phyloP scores from a whole-genome alignment of 2,113 vertebrate species.

The Ahaetulla prasina region DNA sequence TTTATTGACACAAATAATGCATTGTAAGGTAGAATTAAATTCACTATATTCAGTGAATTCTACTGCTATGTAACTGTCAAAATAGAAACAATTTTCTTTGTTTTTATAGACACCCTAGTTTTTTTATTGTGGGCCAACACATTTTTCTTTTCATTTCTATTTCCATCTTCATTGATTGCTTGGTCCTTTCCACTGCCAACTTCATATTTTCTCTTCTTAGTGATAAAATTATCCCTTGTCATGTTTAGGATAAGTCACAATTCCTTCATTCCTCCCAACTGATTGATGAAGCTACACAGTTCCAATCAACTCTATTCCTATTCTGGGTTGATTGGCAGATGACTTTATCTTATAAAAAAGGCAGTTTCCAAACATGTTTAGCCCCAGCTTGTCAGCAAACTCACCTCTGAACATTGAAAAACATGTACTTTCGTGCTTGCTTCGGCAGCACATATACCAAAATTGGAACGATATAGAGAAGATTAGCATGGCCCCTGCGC shows the following conservation, averaged over 20 bases:
- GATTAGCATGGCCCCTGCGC: too few species aligned
- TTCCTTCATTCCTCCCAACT: neutral
- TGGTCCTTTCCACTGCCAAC: neutral
- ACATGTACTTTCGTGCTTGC: too few species aligned
- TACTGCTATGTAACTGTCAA: neutral
- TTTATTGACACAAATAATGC: neutral
- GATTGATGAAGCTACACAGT: neutral
- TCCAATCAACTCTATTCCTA: neutral
- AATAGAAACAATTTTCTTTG: neutral
- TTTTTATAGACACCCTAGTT: neutral
- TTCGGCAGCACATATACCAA: too few species aligned
- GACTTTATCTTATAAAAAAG: neutral
- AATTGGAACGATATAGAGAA: too few species aligned
- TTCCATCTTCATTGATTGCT: neutral
- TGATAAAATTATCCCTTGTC: neutral
- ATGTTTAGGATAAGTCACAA: neutral
- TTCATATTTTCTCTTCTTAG: neutral
- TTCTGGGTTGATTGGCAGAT: neutral
- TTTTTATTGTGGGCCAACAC: neutral
- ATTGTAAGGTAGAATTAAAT: neutral
- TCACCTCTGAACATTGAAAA: neutral
- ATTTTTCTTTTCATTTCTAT: neutral
- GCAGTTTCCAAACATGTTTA: neutral
- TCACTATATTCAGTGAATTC: neutral
- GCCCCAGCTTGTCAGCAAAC: neutral